Conservation (phyloP, 2,113 vertebrate genomes). For the Myxocyprinus asiaticus region DNA sequence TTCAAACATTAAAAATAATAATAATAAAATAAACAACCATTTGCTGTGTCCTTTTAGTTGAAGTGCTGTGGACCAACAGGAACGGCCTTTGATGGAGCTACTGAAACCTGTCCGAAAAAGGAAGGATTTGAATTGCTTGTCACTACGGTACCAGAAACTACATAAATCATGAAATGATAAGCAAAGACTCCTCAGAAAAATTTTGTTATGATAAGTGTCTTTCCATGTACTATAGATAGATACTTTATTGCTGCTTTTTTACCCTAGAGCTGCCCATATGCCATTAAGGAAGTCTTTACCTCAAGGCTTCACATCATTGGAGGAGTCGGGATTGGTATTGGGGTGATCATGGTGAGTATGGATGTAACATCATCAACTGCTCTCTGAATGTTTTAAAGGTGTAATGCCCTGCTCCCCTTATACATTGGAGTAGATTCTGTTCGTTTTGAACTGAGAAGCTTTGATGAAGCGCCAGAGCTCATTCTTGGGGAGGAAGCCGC, state of each 20-base stretch:
- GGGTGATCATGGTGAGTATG: conserved; percentile 86
- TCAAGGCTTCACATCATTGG: conserved; percentile 87
- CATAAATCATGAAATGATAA: neutral
- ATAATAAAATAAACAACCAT: neutral
- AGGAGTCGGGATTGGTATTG: conserved; percentile 89
- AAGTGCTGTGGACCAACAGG: conserved; percentile 84
- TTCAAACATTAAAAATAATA: too few species aligned
- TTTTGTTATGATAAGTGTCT: neutral
- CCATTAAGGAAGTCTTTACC: conserved; percentile 83
- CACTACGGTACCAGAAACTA: conserved; percentile 71
- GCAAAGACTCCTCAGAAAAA: neutral
- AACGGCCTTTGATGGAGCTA: conserved; percentile 52
- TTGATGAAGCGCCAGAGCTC: too few species aligned
- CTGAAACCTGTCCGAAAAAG: conserved; percentile 81
- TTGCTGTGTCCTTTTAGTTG: conserved; percentile 66
- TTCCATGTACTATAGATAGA: neutral
- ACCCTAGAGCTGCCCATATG: conserved; percentile 76
- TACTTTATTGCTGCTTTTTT: neutral
- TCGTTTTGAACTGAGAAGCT: too few species aligned
- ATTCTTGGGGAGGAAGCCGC: too few species aligned
- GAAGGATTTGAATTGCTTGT: accelerated
- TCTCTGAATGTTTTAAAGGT: too few species aligned
- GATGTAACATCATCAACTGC: neutral
- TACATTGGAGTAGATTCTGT: too few species aligned
- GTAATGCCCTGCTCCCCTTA: too few species aligned